phyloP scores from a whole-genome alignment of 2,113 vertebrate genomes.

The Python bivittatus region DNA sequence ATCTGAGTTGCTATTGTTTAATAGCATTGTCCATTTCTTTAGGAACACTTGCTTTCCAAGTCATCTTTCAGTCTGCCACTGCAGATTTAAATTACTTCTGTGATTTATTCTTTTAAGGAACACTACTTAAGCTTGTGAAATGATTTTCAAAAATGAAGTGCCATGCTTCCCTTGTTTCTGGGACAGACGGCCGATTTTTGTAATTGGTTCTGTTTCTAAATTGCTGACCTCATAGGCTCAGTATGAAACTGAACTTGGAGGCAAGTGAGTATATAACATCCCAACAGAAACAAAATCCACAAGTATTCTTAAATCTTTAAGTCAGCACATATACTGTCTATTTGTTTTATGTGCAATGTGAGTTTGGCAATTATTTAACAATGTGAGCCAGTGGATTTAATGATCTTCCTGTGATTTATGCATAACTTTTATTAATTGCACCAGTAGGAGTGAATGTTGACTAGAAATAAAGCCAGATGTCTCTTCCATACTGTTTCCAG shows the following conservation, averaged over 20 bases:
- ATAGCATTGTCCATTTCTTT: neutral
- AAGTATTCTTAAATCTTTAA: constrained; percentile 49
- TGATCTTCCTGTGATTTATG: constrained; percentile 75
- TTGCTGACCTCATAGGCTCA: constrained; percentile 41
- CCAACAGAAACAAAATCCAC: constrained; percentile 31
- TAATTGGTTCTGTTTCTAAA: neutral
- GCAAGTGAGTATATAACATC: constrained; percentile 33
- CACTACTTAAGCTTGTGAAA: constrained; percentile 11
- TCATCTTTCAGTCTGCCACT: neutral
- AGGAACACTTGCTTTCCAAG: neutral
- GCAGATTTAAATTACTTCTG: neutral
- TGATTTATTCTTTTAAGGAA: neutral
- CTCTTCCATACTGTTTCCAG: constrained; percentile 62
- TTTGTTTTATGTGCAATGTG: constrained; percentile 62
- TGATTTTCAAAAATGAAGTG: neutral
- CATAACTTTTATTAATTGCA: constrained; percentile 72
- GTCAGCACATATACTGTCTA: constrained; percentile 53
- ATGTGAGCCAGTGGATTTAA: constrained; percentile 72
- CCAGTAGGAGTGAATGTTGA: constrained; percentile 69
- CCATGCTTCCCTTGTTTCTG: constrained; percentile 24
- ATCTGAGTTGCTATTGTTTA: neutral
- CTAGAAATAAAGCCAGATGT: constrained; percentile 71
- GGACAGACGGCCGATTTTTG: neutral
- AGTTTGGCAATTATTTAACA: constrained; percentile 76
- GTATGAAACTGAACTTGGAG: constrained; percentile 26